Evolutionary conservation across 2,888 invertebrate species (phyloP), one percentile per base, ranked within the genome.

Genomic region (Harpalus rufipes): DNA sequence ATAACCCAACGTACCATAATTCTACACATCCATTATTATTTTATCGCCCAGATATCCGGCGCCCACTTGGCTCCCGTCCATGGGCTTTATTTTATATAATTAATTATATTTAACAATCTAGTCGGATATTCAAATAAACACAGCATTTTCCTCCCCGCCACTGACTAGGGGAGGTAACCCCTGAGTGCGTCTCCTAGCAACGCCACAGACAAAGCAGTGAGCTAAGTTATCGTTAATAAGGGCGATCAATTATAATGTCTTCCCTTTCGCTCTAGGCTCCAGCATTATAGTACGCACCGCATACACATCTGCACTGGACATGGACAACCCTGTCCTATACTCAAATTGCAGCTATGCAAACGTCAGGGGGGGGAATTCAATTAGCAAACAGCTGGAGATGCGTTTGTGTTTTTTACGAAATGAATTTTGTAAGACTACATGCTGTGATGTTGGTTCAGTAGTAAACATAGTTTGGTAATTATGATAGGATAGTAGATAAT

Each of bases 201-300:
- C 90, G 87, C 89, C 88, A 87, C 88, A 89, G 89, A 90, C 90
- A 90, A 90, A 89, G 89, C 89, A 89, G 41, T 88, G 87, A 87
- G 89, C 91, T 91, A 91, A 91, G 90, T 91, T 90, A 91, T 91
- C 90, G 91, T 91, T 91, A 91, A 91, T 91, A 91, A 91, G 91
- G 91, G 88, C 91, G 90, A 91, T 91, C 91, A 91, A 91, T 91
- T 91, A 91, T 91, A 90, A 90, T 86, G 79, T 85, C 81, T 72
- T 81, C 76, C 80, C 72, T 80, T 85, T 72, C 72, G 79, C 68
- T 58, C 10, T 51, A 12, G 21, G 65, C 82, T 58, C 32, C 82
- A 58, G 21, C 41, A 21, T 78, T 84, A 25, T 32, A 39, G 25
- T 25, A 81, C 58, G 44, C 61, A 82, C 74, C 74, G 72, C 72